These are phyloP conservation scores for Epinephelus cyanopodus DNA, from an alignment of 2,113 vertebrate genomes.

Conservation along the genomic window DNA sequence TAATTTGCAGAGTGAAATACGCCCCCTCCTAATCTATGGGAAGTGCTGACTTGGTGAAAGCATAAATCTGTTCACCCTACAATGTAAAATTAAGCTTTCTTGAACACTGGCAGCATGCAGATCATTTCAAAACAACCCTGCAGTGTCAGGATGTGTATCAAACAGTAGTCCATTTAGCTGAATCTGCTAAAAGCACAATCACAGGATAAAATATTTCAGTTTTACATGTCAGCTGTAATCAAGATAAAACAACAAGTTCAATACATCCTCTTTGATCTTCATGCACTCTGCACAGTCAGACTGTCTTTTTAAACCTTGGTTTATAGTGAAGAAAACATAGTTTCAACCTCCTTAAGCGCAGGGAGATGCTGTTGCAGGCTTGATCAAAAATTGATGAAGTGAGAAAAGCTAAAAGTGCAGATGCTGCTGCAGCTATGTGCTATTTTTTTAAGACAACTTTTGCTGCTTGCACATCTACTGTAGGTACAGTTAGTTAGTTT, in stretches of 20 bases:
- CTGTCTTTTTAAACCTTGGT: not conserved
- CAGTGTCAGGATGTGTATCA: not conserved
- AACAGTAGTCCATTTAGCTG: not conserved
- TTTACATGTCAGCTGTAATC: not conserved
- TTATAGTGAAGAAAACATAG: not conserved
- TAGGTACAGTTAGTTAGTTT: not conserved
- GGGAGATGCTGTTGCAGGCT: constrained; percentile 2
- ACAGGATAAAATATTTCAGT: not conserved
- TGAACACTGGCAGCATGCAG: not conserved
- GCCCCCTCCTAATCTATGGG: constrained; percentile 1
- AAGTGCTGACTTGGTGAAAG: constrained; percentile 18
- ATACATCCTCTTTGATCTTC: not conserved
- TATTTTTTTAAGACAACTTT: not conserved
- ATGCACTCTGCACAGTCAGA: not conserved
- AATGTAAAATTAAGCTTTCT: not conserved
- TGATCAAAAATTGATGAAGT: constrained; percentile 49
- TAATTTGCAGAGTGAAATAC: not conserved
- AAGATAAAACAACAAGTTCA: not conserved
- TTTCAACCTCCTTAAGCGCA: not conserved
- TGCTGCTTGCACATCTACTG: not conserved
- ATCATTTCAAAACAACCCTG: constrained; percentile 6
- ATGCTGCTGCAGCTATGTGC: constrained; percentile 17
- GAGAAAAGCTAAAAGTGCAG: constrained; percentile 42
- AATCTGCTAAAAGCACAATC: constrained; percentile 10
- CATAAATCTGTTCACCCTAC: not conserved